phyloP scores from a whole-genome alignment of 2,888 invertebrate species.

The Brenthis ino region DNA sequence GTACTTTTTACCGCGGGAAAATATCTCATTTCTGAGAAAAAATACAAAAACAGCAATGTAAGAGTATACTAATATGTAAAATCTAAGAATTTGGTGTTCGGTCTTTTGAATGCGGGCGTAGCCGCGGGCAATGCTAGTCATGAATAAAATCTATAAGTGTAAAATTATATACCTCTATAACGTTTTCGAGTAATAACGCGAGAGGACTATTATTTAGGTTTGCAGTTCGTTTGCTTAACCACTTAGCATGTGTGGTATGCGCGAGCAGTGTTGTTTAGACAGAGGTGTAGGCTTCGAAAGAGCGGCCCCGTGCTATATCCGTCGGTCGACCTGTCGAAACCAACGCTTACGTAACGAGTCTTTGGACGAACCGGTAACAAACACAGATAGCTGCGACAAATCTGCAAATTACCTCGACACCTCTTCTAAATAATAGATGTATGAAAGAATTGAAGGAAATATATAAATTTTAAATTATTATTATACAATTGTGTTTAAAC shows the following conservation, averaged over 20 bases:
- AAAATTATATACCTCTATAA: conserved; percentile 38
- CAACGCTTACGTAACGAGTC: conserved; percentile 66
- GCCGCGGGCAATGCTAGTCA: conserved; percentile 2
- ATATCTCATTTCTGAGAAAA: no score
- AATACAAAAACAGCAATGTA: no score
- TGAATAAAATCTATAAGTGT: neutral
- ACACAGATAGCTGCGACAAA: conserved; percentile 14
- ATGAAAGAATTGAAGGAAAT: neutral
- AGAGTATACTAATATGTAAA: no score
- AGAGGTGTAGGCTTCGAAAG: conserved; percentile 71
- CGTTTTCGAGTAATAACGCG: conserved; percentile 58
- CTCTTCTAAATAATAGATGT: neutral
- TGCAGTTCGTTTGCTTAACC: conserved; percentile 61
- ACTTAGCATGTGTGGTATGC: conserved; percentile 63
- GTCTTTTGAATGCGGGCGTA: no score
- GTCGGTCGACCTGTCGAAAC: conserved; percentile 69
- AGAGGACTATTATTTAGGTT: conserved; percentile 52
- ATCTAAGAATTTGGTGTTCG: no score
- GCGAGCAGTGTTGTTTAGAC: conserved; percentile 65
- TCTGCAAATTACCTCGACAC: conserved; percentile 13
- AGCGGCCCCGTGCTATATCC: conserved; percentile 79
- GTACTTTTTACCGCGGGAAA: no score
- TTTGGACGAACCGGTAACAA: conserved; percentile 51
- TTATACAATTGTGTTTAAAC: no score
- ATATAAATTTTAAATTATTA: neutral